Evolutionary conservation across 2,113 vertebrate genomes (phyloP), one percentile per base, ranked within the genome.

Genomic region (Scatophagus argus): DNA sequence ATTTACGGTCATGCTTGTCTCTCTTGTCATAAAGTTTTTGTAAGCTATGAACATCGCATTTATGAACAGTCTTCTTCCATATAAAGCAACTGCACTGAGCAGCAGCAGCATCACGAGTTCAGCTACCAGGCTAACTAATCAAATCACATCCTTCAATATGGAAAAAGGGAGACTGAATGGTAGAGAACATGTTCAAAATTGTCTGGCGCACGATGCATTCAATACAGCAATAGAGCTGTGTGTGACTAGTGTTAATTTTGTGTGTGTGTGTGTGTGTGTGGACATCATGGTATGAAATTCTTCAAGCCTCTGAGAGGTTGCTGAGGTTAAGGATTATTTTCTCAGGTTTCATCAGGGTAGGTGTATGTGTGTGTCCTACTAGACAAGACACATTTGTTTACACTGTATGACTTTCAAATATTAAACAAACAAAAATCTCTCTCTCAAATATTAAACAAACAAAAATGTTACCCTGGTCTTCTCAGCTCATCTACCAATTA

Each of bases 31-130:
- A 51, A 74, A 55, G 19, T 16, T 4, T 32, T n/a, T 54, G 23
- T 54, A 36, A 52, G 2, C 29, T 27, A 21, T 14, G 56, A 72
- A 56, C 4, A 36, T 36, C 21, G 51, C 68, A 56, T 27, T 14
- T 55, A 43, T 49, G 23, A 66, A 38, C 38, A 72, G 46, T 21
- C 19, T 71, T 10, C 32, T 66, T 60, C 1, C 38, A 21, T 46
- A 21, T 12, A 32, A 23, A 77, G 55, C 36, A 54, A 44, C 60
- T 25, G 52, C 11, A 12, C 38, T 16, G 23, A 58, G 52, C 52
- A 54, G 65, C 52, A 54, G 65, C 32, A 63, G 23, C 21, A 84
- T 83, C 86, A 84, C 75, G 59, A 67, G 88, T 59, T 68, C 63
- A 54, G 39, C 32, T 59, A 43, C 21, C 5, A 1, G 43, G 54